Percentiles rank a stretch among this genome's conserved stretches.
Conservation (phyloP, 2,888 invertebrate species). For the Cryptophagus acutangulus region DNA sequence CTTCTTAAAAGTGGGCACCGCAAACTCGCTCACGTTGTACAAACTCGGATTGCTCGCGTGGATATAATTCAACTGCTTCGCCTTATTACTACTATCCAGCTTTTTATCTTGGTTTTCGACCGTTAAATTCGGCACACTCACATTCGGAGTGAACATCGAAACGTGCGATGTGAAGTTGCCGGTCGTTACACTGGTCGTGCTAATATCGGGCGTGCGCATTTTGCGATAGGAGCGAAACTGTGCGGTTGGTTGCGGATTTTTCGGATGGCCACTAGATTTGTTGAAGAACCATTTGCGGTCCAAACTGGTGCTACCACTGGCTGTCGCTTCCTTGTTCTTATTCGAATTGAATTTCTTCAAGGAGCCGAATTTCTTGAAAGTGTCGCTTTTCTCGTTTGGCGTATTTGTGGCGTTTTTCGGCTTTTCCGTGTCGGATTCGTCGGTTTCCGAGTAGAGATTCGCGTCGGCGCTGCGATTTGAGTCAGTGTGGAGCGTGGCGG, state of each 20-base stretch:
- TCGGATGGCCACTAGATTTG: conserved; percentile 40
- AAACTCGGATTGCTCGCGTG: conserved; percentile 70
- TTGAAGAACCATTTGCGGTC: conserved; percentile 67
- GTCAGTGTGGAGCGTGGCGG: conserved; percentile 46
- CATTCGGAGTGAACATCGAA: conserved; percentile 41
- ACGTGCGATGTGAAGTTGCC: conserved; percentile 48
- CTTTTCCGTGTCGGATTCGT: conserved; percentile 50
- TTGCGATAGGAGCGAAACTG: conserved; percentile 73
- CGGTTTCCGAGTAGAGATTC: conserved; percentile 57
- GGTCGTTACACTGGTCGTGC: conserved; percentile 40
- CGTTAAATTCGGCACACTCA: conserved; percentile 42
- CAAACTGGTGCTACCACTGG: conserved; percentile 60
- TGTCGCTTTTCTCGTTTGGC: conserved; percentile 30
- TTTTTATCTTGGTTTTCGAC: conserved; percentile 26
- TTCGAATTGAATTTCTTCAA: conserved; percentile 63
- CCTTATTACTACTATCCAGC: conserved; percentile 1
- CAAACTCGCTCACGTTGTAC: conserved; percentile 55
- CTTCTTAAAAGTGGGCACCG: conserved; percentile 28
- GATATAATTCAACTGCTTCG: conserved; percentile 50
- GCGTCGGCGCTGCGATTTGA: conserved; percentile 39
- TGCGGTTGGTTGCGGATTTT: conserved; percentile 71
- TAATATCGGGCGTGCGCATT: conserved; percentile 49
- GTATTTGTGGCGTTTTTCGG: conserved; percentile 38
- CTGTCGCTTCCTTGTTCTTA: conserved; percentile 48
- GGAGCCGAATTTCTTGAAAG: conserved; percentile 62